Conservation (phyloP, 2,113 vertebrate genomes). For the Nestor notabilis region DNA sequence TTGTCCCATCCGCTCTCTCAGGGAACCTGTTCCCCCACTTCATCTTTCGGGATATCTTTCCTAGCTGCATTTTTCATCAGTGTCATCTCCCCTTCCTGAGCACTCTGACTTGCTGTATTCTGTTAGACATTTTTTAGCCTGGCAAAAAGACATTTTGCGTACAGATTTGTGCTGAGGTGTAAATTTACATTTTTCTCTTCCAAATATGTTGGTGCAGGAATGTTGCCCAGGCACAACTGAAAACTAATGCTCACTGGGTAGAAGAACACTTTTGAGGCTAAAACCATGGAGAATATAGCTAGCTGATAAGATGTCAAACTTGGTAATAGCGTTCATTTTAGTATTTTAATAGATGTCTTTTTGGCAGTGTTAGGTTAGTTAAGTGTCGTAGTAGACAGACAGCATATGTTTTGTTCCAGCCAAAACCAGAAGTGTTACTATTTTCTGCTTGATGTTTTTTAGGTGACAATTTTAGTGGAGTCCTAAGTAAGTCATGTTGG, state of each 20-base stretch:
- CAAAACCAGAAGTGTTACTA: constrained; percentile 21
- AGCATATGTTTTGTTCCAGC: background rate
- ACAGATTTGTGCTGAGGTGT: background rate
- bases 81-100: background rate
- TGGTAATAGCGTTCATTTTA: background rate
- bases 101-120: background rate
- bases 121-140: background rate
- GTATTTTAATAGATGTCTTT: background rate
- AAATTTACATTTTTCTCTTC: background rate
- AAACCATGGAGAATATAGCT: background rate
- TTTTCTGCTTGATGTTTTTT: constrained; percentile 13
- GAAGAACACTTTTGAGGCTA: background rate
- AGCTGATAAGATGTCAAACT: background rate
- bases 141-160: background rate
- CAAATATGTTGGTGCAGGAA: background rate
- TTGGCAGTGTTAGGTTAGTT: background rate
- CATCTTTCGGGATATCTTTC: background rate
- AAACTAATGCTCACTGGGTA: background rate
- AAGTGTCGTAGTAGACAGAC: background rate
- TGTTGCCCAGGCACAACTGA: background rate
- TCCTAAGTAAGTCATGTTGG: background rate
- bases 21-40: background rate
- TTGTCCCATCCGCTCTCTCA: background rate
- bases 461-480: background rate
- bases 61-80: background rate